These are phyloP conservation scores for Tinamus guttatus DNA, from an alignment of 2,113 vertebrate genomes.

Conservation along the genomic window DNA sequence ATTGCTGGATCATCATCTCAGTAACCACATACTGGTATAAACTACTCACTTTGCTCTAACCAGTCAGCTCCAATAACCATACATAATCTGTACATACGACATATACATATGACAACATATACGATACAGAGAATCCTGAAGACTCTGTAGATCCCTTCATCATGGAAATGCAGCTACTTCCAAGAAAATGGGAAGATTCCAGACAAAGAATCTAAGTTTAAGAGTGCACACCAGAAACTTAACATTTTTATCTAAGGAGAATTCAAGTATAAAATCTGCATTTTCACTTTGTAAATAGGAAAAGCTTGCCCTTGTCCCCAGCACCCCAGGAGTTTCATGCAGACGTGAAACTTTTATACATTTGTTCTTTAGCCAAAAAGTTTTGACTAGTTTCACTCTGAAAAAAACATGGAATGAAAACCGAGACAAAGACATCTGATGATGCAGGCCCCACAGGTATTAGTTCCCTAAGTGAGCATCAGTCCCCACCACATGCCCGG, in stretches of 20 bases:
- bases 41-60: not conserved
- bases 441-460: not conserved
- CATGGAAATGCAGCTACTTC: not conserved
- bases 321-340: not conserved
- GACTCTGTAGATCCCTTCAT: not conserved
- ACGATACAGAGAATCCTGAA: not conserved
- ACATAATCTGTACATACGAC: no score
- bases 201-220: not conserved
- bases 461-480: not conserved
- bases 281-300: not conserved
- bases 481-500: not conserved
- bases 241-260: not conserved
- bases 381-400: not conserved
- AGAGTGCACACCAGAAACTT: not conserved
- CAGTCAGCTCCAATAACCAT: not conserved
- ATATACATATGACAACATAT: fast-evolving
- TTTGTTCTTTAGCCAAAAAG: not conserved
- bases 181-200: not conserved
- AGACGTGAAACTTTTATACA: not conserved
- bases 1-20: fast-evolving
- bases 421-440: not conserved
- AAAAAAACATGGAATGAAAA: not conserved
- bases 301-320: not conserved
- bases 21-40: not conserved
- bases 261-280: not conserved